Evolutionary conservation across 2,113 vertebrate genomes (phyloP).

Genomic region (Trinectes maculatus): DNA sequence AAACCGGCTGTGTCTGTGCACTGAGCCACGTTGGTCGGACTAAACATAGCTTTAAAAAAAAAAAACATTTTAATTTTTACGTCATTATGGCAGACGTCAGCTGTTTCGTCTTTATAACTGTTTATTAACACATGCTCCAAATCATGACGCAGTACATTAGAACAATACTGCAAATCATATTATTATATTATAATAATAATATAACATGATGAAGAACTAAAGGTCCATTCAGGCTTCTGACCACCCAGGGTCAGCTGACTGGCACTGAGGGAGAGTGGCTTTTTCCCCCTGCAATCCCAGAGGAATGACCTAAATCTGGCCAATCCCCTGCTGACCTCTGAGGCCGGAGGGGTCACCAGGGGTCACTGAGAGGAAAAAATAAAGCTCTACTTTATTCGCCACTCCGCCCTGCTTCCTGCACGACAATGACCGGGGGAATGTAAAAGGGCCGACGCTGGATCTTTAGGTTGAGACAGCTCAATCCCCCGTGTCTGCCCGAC

Average conservation of each 20-base stretch:
- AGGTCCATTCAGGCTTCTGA: constrained; percentile 33
- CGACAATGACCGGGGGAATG: constrained; percentile 20
- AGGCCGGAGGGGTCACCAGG: constrained; percentile 49
- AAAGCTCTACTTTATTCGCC: constrained; percentile 33
- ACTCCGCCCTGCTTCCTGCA: constrained; percentile 4
- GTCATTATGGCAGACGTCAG: neutral
- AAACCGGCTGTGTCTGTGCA: constrained; percentile 8
- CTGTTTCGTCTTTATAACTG: neutral
- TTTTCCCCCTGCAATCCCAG: constrained; percentile 51
- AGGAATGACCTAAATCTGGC: constrained; percentile 70
- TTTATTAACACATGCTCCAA: neutral
- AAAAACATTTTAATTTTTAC: neutral
- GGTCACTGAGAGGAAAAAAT: constrained; percentile 63
- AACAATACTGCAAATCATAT: neutral
- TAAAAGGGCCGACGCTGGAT: constrained; percentile 38
- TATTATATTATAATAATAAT: neutral
- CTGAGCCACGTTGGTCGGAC: neutral
- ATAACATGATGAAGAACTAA: constrained; percentile 40
- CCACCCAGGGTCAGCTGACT: constrained; percentile 68
- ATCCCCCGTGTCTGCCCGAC: constrained; percentile 39
- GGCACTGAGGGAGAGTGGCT: constrained; percentile 58
- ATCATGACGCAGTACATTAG: neutral
- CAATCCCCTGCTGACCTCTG: constrained; percentile 62
- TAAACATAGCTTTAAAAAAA: neutral
- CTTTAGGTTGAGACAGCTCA: constrained; percentile 41